A percentile compares a stretch with the other conserved stretches of the same genome.
These are phyloP conservation scores for Colostygia pectinataria DNA, from an alignment of 2,888 invertebrate species.

Conservation along the genomic window DNA sequence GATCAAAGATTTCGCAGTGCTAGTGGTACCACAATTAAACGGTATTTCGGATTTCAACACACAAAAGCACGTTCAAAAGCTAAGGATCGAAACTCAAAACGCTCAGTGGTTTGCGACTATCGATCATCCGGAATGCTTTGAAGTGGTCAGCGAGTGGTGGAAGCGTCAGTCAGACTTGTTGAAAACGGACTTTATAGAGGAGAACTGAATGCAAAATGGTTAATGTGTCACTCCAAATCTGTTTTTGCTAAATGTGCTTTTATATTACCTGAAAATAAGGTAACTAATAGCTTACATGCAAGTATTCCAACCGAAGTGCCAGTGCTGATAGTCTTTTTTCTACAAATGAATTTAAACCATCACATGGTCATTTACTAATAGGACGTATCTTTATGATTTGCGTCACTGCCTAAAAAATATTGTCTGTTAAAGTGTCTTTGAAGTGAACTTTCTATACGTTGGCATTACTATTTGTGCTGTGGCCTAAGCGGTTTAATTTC, in stretches of 20 bases:
- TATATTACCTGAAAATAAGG: no score
- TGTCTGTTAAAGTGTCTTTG: neutral
- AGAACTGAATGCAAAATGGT: conserved; percentile 21
- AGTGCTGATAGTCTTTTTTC: no score
- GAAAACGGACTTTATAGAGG: conserved; percentile 45
- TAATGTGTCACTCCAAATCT: neutral
- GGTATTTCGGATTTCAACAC: neutral
- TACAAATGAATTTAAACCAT: no score
- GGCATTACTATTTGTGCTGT: conserved; percentile 10
- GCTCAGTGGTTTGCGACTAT: conserved; percentile 14
- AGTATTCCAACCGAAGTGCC: no score
- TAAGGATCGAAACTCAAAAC: neutral
- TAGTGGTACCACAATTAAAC: neutral
- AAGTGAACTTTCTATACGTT: neutral
- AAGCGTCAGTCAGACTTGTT: conserved; percentile 34
- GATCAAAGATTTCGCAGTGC: no score
- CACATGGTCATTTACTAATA: no score
- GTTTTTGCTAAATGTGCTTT: neutral
- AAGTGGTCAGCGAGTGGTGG: conserved; percentile 38
- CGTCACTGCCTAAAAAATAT: neutral
- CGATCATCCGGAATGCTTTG: conserved; percentile 34
- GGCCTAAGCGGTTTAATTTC: conserved; percentile 55
- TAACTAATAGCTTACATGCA: no score
- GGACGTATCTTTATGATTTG: no score
- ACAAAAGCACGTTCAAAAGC: conserved; percentile 5